Evolutionary conservation across 2,888 invertebrate species (phyloP).

Genomic region (Aspidapion aeneum): DNA sequence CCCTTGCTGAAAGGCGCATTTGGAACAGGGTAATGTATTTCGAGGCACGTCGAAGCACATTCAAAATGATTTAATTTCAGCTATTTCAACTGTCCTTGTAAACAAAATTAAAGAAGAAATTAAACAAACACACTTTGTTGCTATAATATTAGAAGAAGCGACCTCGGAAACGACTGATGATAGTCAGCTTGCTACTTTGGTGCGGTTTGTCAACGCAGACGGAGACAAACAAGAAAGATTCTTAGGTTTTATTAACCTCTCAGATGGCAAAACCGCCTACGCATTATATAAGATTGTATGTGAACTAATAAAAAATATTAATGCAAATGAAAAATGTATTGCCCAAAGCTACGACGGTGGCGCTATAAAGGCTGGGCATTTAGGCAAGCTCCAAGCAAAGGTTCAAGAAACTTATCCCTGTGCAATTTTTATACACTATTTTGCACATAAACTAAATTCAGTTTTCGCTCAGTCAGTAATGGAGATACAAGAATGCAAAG

Average conservation of each 20-base stretch:
- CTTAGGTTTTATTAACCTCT: conserved; percentile 18
- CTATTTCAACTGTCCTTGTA: too few relatives aligned
- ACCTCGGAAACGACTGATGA: conserved; percentile 32
- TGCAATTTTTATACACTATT: conserved; percentile 27
- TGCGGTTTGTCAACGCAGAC: conserved; percentile 17
- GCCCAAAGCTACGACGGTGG: conserved; percentile 28
- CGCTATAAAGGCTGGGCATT: conserved; percentile 28
- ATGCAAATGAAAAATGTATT: conserved; percentile 26
- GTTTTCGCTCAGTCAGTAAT: conserved; percentile 31
- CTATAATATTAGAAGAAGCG: conserved; percentile 36
- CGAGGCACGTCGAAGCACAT: conserved; percentile 29
- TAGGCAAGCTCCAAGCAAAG: conserved; percentile 32
- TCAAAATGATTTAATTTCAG: too few relatives aligned
- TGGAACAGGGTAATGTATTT: conserved; percentile 30
- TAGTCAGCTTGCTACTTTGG: conserved; percentile 26
- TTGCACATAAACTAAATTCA: conserved; percentile 26
- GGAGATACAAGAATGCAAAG: conserved; percentile 30
- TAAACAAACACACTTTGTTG: conserved; percentile 19
- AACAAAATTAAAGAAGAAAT: conserved; percentile 31
- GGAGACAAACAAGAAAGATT: conserved; percentile 19
- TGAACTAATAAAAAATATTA: conserved; percentile 24
- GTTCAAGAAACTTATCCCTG: not conserved
- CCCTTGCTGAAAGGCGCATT: conserved; percentile 24
- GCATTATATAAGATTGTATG: conserved; percentile 17
- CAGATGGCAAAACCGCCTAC: conserved; percentile 19